These are phyloP conservation scores for Anthophora plumipes DNA, from an alignment of 2,888 invertebrate species.

Conservation along the genomic window DNA sequence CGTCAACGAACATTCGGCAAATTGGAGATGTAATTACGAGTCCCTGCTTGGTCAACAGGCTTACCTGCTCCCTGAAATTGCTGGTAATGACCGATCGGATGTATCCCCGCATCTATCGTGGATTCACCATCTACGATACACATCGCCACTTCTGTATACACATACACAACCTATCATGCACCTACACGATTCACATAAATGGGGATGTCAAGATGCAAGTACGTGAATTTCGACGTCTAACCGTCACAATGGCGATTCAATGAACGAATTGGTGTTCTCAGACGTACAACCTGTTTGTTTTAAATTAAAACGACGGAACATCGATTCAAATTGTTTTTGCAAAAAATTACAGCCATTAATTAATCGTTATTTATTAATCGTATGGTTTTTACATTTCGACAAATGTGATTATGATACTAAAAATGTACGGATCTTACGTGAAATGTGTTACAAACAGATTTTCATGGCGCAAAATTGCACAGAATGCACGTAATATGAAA, in stretches of 20 bases:
- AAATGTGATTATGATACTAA: too few relatives aligned
- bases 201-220: not conserved
- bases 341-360: too few relatives aligned
- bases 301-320: too few relatives aligned
- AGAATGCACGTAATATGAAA: too few relatives aligned
- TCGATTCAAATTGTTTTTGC: too few relatives aligned
- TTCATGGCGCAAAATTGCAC: too few relatives aligned
- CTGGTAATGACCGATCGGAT: constrained; percentile 67
- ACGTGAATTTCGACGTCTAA: constrained; percentile 7
- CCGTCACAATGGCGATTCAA: not conserved
- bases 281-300: too few relatives aligned
- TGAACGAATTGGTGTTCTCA: not conserved
- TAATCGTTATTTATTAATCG: too few relatives aligned
- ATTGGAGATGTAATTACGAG: constrained; percentile 70
- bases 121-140: constrained; percentile 28
- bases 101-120: constrained; percentile 47
- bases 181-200: not conserved
- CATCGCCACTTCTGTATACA: not conserved
- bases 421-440: too few relatives aligned
- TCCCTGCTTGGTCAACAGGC: constrained; percentile 60
- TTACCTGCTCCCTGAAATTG: constrained; percentile 63
- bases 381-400: too few relatives aligned
- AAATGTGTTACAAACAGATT: too few relatives aligned
- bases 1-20: constrained; percentile 64
- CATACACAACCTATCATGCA: too few relatives aligned